phyloP scores from a whole-genome alignment of 2,113 vertebrate species.

The Oostethus manadensis region DNA sequence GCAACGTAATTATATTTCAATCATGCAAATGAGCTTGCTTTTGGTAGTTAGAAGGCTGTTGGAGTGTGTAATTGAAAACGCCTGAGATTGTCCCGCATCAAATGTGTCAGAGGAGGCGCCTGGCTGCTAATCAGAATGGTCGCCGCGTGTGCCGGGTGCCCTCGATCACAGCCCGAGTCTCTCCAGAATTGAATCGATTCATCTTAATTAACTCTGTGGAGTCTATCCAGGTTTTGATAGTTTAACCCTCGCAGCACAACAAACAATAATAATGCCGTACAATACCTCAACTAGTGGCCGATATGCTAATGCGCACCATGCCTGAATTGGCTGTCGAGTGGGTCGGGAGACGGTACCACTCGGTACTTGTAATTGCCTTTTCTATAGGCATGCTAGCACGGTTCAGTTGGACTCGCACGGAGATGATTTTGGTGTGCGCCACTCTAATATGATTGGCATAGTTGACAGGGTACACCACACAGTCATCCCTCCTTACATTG shows the following conservation, averaged over 20 bases:
- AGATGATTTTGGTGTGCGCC: neutral
- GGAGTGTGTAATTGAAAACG: constrained; percentile 79
- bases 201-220: constrained; percentile 74
- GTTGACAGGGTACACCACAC: too few relatives aligned
- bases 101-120: constrained; percentile 65
- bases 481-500: too few relatives aligned
- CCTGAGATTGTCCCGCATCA: constrained; percentile 73
- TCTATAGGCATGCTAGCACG: neutral
- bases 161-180: constrained; percentile 64
- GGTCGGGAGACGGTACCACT: neutral
- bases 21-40: constrained; percentile 75
- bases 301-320: neutral
- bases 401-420: too few relatives aligned
- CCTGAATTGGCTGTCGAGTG: too few relatives aligned
- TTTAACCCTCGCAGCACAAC: constrained; percentile 6
- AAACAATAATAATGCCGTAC: neutral
- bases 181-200: constrained; percentile 69
- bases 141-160: constrained; percentile 39
- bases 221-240: constrained; percentile 64
- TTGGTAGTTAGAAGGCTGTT: constrained; percentile 74
- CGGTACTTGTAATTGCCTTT: neutral
- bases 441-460: neutral
- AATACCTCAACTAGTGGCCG: neutral
- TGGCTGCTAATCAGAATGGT: constrained; percentile 69
- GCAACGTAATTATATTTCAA: constrained; percentile 74